A percentile compares a stretch with the other conserved stretches of the same genome.
Evolutionary conservation across 2,797 vertebrate genomes (phyloP).

Genomic region (Leucoraja ocellata): DNA sequence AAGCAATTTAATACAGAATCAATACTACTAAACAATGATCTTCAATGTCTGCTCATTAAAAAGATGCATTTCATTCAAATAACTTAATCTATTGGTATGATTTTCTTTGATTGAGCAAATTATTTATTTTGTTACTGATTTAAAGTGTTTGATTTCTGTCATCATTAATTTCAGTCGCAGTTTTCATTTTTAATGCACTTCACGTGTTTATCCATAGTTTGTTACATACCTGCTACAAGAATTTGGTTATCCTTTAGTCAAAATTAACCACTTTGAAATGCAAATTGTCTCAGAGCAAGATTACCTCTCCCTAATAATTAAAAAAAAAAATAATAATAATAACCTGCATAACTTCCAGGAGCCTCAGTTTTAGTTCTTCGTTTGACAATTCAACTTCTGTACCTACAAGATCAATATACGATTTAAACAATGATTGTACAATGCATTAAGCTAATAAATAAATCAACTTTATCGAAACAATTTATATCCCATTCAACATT

Average conservation of each 20-base stretch:
- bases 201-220: background rate
- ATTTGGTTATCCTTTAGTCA: background rate
- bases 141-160: background rate
- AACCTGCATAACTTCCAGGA: conserved; percentile 73
- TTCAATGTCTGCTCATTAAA: background rate
- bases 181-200: background rate
- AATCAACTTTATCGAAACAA: background rate
- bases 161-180: background rate
- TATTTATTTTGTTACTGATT: background rate
- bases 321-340: conserved; percentile 38
- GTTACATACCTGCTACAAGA: background rate
- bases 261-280: background rate
- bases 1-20: background rate
- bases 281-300: background rate
- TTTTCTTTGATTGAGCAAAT: background rate
- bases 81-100: background rate
- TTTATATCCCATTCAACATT: background rate
- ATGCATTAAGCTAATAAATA: background rate
- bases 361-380: conserved; percentile 65
- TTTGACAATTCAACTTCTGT: conserved; percentile 60
- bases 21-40: background rate
- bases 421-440: background rate
- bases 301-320: background rate
- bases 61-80: background rate
- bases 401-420: conserved; percentile 49